Conservation (phyloP, 2,797 vertebrate species). For the Microctenopoma steveboyesi region DNA sequence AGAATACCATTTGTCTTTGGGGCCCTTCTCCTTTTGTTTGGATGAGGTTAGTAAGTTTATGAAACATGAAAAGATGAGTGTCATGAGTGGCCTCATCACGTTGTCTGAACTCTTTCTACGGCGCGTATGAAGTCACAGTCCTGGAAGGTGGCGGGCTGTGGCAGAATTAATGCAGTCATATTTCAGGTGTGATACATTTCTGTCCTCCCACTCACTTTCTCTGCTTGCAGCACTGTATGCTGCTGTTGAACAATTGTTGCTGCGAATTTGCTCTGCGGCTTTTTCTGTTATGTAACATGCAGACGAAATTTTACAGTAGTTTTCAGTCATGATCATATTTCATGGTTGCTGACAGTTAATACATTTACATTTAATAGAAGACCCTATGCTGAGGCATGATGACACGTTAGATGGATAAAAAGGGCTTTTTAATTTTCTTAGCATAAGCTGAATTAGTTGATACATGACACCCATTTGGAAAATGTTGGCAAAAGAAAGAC, state of each 20-base stretch:
- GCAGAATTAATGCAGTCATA: not conserved
- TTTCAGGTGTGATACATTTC: conserved; percentile 2
- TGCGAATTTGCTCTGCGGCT: not conserved
- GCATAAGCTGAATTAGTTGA: conserved; percentile 2
- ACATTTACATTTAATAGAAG: not conserved
- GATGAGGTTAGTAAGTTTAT: conserved; percentile 8
- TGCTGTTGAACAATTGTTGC: not conserved
- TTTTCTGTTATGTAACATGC: not conserved
- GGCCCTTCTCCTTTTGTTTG: conserved; percentile 9
- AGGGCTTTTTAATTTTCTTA: not conserved
- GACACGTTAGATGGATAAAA: conserved; percentile 17
- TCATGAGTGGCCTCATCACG: conserved; percentile 3
- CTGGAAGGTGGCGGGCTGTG: not conserved
- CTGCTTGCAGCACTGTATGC: conserved; percentile 9
- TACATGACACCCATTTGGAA: not conserved
- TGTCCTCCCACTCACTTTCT: not conserved
- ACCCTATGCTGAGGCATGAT: not conserved
- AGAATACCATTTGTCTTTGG: conserved; percentile 17
- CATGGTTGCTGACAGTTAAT: not conserved
- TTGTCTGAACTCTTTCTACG: conserved; percentile 15
- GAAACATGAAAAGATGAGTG: conserved; percentile 11
- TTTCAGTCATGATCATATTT: not conserved
- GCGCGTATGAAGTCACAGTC: not conserved
- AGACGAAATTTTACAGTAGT: too few relatives aligned
- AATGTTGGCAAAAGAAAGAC: not conserved